A percentile compares a stretch with the other conserved stretches of the same genome.
These are phyloP conservation scores for Sebastiscus tertius DNA, from an alignment of 2,797 vertebrate species.

Conservation along the genomic window DNA sequence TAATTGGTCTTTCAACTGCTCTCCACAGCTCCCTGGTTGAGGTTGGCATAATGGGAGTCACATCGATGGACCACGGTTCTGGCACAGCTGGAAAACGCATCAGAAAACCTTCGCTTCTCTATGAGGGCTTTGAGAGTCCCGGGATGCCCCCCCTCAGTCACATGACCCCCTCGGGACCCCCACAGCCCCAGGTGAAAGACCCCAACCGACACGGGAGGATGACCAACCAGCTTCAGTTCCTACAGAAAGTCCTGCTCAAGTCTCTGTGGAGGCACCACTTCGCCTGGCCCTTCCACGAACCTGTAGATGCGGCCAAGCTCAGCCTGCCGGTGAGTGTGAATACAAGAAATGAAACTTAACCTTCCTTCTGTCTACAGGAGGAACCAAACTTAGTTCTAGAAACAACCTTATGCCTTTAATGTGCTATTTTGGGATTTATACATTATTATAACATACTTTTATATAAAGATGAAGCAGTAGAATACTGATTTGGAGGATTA, in stretches of 20 bases:
- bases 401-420: neutral
- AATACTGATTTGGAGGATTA: too few species aligned
- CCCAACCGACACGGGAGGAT: conserved; percentile 87
- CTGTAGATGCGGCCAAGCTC: conserved; percentile 90
- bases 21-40: conserved; percentile 78
- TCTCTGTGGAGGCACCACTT: conserved; percentile 96
- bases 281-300: conserved; percentile 95
- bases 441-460: too few species aligned
- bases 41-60: conserved; percentile 68
- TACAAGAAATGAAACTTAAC: neutral
- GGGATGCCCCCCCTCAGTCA: conserved; percentile 84
- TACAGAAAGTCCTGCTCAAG: conserved; percentile 93
- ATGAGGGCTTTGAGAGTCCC: conserved; percentile 94
- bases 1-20: conserved; percentile 37
- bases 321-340: conserved; percentile 86
- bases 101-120: conserved; percentile 94
- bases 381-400: neutral
- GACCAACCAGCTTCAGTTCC: conserved; percentile 94
- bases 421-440: too few species aligned
- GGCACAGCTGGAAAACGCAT: conserved; percentile 90
- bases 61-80: conserved; percentile 80
- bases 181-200: conserved; percentile 85
- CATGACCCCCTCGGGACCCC: conserved; percentile 73
- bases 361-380: neutral
- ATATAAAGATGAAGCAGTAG: too few species aligned